A percentile compares a stretch with the other conserved stretches of the same genome.
Conservation (phyloP, 1,140 invertebrate genomes). For the Apis florea region DNA sequence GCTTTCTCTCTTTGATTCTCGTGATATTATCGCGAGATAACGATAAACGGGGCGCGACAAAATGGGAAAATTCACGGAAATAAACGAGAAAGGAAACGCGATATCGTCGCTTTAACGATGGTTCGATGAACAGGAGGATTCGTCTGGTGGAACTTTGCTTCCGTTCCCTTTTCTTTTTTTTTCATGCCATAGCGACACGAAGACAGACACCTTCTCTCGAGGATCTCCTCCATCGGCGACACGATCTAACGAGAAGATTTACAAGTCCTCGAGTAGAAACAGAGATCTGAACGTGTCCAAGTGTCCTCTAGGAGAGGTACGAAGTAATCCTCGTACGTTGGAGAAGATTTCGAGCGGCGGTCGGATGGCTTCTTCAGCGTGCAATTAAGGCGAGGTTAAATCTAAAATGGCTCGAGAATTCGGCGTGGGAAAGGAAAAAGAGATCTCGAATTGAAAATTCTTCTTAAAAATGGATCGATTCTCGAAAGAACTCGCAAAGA, state of each 20-base stretch:
- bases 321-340: neutral
- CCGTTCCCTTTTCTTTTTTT: neutral
- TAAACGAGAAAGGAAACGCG: neutral
- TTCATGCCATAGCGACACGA: too few species aligned
- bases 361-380: slow-evolving; percentile 7
- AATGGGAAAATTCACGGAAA: neutral
- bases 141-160: neutral
- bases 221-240: neutral
- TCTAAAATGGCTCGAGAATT: slow-evolving; percentile 27
- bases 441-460: too few species aligned
- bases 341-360: slow-evolving; percentile 17
- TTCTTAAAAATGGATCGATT: too few species aligned
- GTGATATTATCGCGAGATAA: neutral
- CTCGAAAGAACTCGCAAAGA: too few species aligned
- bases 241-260: neutral
- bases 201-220: too few species aligned
- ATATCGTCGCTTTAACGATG: neutral
- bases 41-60: neutral
- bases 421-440: too few species aligned
- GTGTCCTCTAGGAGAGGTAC: neutral
- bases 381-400: slow-evolving; percentile 60
- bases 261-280: neutral
- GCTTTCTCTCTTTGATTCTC: neutral
- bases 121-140: slow-evolving; percentile 6
- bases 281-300: neutral